Percentiles rank a stretch among this genome's conserved stretches.
Evolutionary conservation across 2,888 invertebrate genomes (phyloP).

Genomic region (Cistogaster globosa): DNA sequence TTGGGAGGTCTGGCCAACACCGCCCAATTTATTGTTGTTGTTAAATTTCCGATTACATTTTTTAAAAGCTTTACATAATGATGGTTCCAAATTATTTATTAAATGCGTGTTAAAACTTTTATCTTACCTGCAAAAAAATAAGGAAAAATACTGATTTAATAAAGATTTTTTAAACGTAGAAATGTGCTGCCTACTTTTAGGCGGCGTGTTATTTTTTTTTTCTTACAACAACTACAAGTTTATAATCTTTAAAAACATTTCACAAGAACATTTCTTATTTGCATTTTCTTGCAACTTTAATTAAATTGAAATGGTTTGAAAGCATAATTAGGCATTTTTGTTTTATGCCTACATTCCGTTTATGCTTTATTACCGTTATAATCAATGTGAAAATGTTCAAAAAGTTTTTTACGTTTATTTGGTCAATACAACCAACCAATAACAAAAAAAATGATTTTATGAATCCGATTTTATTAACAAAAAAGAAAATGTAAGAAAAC

Average conservation of each 20-base stretch:
- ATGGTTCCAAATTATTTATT: neutral
- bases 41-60: neutral
- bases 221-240: neutral
- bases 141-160: neutral
- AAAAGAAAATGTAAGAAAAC: neutral
- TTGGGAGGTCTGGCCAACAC: too few species aligned
- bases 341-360: slow-evolving; percentile 27
- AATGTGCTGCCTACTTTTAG: slow-evolving; percentile 16
- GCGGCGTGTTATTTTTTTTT: neutral
- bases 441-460: slow-evolving; percentile 50
- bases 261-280: neutral
- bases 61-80: neutral
- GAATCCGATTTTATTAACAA: slow-evolving; percentile 49
- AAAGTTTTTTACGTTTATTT: slow-evolving; percentile 20
- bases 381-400: slow-evolving; percentile 42
- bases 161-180: neutral
- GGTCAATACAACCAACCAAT: neutral
- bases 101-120: neutral
- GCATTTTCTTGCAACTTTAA: slow-evolving; percentile 46
- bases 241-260: neutral
- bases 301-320: slow-evolving; percentile 57
- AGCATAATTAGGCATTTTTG: slow-evolving; percentile 56
- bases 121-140: slow-evolving; percentile 36
- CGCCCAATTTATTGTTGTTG: too few species aligned
- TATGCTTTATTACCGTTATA: slow-evolving; percentile 24